These are phyloP conservation scores for Gadopsis marmoratus DNA, from an alignment of 2,797 vertebrate genomes.

Conservation along the genomic window DNA sequence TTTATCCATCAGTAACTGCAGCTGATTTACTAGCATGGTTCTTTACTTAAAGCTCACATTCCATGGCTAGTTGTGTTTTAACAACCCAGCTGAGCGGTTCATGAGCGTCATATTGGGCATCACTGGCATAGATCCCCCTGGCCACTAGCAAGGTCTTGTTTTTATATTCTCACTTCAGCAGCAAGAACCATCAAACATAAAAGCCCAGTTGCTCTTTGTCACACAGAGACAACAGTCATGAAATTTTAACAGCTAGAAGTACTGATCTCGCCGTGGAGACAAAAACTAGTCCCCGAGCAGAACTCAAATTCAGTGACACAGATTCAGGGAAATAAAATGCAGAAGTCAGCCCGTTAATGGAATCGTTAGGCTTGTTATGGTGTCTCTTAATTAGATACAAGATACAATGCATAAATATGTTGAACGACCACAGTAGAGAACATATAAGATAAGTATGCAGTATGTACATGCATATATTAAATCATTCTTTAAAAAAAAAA, in stretches of 20 bases:
- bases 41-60: constrained; percentile 55
- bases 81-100: constrained; percentile 69
- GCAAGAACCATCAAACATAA: constrained; percentile 77
- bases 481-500: not conserved
- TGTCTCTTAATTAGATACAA: constrained; percentile 32
- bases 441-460: not conserved
- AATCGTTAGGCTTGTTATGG: constrained; percentile 27
- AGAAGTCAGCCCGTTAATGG: constrained; percentile 35
- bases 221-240: constrained; percentile 73
- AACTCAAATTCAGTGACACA: constrained; percentile 53
- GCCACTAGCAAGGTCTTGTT: constrained; percentile 60
- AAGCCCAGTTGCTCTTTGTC: constrained; percentile 75
- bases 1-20: constrained; percentile 48
- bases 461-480: not conserved
- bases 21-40: constrained; percentile 48
- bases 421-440: not conserved
- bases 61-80: constrained; percentile 65
- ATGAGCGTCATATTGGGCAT: constrained; percentile 70
- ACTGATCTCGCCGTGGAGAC: constrained; percentile 49
- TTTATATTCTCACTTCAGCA: constrained; percentile 73
- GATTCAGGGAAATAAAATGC: constrained; percentile 49
- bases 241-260: constrained; percentile 72
- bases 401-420: constrained; percentile 23
- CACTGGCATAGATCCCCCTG: constrained; percentile 58
- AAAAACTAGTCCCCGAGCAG: constrained; percentile 50